These are phyloP conservation scores for Picathartes gymnocephalus DNA, from an alignment of 2,113 vertebrate species.

Conservation along the genomic window DNA sequence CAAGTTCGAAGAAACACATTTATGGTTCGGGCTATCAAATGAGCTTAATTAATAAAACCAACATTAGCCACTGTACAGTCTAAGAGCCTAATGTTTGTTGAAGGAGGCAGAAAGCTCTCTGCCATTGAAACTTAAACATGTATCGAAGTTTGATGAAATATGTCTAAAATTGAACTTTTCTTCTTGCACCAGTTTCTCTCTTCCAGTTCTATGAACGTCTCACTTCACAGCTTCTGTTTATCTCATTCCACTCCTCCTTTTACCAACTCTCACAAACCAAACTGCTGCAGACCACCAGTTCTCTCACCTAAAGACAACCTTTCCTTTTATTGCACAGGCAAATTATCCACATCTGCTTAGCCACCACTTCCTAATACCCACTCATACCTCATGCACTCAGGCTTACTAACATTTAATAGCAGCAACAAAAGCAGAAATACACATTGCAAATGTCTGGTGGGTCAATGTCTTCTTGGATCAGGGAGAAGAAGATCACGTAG, in stretches of 20 bases:
- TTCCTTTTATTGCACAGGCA: neutral
- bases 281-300: neutral
- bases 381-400: neutral
- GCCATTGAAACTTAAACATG: neutral
- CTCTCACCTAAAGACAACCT: neutral
- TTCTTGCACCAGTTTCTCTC: neutral
- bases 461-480: neutral
- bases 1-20: neutral
- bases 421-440: neutral
- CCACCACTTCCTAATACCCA: neutral
- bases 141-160: neutral
- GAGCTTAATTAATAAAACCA: neutral
- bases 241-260: neutral
- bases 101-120: neutral
- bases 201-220: neutral
- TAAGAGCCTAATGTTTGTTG: neutral
- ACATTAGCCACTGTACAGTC: neutral
- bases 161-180: neutral
- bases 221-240: neutral
- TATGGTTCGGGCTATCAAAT: neutral
- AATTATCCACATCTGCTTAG: neutral
- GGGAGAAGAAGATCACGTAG: neutral
- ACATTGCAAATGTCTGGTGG: neutral
- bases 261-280: neutral
- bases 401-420: neutral